Evolutionary conservation across 2,888 invertebrate species (phyloP), one percentile per base, ranked within the genome.

Genomic region (Campoplex nolae): DNA sequence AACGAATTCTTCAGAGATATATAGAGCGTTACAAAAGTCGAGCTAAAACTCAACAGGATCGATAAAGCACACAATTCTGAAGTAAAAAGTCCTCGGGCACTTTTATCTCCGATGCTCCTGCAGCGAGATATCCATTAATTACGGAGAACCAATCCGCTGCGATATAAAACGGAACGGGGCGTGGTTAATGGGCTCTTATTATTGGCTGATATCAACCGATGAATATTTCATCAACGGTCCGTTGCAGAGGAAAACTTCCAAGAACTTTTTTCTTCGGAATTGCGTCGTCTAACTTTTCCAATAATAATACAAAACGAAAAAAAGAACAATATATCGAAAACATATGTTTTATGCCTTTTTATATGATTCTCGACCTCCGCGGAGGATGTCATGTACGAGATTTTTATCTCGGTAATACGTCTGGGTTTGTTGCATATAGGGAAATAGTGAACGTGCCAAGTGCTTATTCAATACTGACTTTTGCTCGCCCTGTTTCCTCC

Each of bases 401-500:
- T 76, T 77, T 48, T 51, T 67, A 67, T 77, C 76, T 77, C 16
- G 16, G 65, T 77, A 23, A 77, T 32, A 56, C 65, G 65, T 74
- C 74, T 45, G 9, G 42, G 35, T 45, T 78, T 35, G 13, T 18
- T 70, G 35, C 45, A 77, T 67, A 13, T 56, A 35, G 68, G 23
- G 48, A 73, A 54, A 54, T 48, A 68, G 45, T 32, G 38, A 80
- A 77, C 79, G 79, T 75, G 79, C 79, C 84, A 84, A 75, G 84
- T 84, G 75, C 68, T 84, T 80, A 75, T 80, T 54, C 84, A 79
- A 84, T 79, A 70, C 48, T 38, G n/a, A 51, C 68, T 54, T 35
- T 48, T 75, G 70, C 79, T n/a, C 75, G 84, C 79, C 67, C 74
- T 75, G 68, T 75, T 84, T 80, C 75, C 79, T 68, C 23, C 75